Evolutionary conservation across 2,113 vertebrate genomes (phyloP).

Genomic region (Petrocephalus zakoni): DNA sequence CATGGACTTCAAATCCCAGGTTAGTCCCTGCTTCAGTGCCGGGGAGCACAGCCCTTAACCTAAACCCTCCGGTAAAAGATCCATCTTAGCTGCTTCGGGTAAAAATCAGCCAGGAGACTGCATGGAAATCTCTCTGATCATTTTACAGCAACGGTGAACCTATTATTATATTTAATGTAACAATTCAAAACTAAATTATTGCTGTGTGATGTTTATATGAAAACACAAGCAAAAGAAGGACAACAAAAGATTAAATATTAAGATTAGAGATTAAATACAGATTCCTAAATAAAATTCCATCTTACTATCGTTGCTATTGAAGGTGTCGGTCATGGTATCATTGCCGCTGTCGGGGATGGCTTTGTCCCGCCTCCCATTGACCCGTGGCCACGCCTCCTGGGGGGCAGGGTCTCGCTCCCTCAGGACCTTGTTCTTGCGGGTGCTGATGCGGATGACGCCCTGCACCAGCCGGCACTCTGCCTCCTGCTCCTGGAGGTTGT

Average conservation of each 20-base stretch:
- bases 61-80: background rate
- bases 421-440: constrained; percentile 69
- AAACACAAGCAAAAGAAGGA: background rate
- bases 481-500: constrained; percentile 93
- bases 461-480: constrained; percentile 91
- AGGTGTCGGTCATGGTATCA: constrained; percentile 83
- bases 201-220: background rate
- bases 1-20: background rate
- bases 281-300: background rate
- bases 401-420: constrained; percentile 43
- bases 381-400: constrained; percentile 49
- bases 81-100: background rate
- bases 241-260: background rate
- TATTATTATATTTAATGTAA: background rate
- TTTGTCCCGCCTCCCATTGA: constrained; percentile 54
- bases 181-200: background rate
- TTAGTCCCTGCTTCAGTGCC: background rate
- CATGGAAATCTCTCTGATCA: background rate
- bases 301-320: constrained; percentile 79
- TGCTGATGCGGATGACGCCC: constrained; percentile 96
- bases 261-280: background rate
- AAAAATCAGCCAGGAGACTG: background rate
- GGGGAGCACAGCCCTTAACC: background rate
- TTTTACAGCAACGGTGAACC: background rate
- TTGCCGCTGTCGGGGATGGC: constrained; percentile 82